phyloP scores from a whole-genome alignment of 2,888 invertebrate genomes.

The Dicycla oo region DNA sequence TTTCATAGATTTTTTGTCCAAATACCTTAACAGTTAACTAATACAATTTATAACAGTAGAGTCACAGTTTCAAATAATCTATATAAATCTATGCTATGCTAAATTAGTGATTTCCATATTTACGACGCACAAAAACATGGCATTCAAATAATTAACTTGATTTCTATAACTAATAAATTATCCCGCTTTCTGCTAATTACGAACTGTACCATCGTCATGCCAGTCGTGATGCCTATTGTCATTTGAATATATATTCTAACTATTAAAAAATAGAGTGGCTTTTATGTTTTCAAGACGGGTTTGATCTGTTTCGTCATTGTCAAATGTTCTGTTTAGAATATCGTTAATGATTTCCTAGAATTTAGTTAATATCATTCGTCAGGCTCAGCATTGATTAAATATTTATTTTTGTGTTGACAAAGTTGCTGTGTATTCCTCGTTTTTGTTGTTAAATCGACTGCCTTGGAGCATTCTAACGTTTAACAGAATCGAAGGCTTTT shows the following conservation, averaged over 20 bases:
- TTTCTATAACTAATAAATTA: constrained; percentile 58
- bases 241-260: constrained; percentile 27
- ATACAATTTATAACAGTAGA: constrained; percentile 50
- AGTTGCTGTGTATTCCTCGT: neutral
- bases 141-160: constrained; percentile 58
- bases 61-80: constrained; percentile 46
- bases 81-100: constrained; percentile 45
- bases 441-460: neutral
- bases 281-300: neutral
- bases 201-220: constrained; percentile 28
- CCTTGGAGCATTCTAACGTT: neutral
- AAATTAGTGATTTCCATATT: constrained; percentile 58
- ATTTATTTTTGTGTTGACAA: neutral
- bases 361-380: neutral
- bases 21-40: constrained; percentile 41
- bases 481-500: constrained; percentile 19
- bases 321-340: constrained; percentile 20
- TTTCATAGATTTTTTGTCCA: constrained; percentile 29
- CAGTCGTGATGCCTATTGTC: neutral
- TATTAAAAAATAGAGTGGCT: neutral
- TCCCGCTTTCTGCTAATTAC: constrained; percentile 60
- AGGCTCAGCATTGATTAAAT: constrained; percentile 17
- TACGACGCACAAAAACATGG: constrained; percentile 51
- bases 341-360: constrained; percentile 36
- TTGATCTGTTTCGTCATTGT: constrained; percentile 24